Percentiles rank a stretch among this genome's conserved stretches.
Conservation (phyloP, 2,113 vertebrate genomes). For the Macaca fascicularis region DNA sequence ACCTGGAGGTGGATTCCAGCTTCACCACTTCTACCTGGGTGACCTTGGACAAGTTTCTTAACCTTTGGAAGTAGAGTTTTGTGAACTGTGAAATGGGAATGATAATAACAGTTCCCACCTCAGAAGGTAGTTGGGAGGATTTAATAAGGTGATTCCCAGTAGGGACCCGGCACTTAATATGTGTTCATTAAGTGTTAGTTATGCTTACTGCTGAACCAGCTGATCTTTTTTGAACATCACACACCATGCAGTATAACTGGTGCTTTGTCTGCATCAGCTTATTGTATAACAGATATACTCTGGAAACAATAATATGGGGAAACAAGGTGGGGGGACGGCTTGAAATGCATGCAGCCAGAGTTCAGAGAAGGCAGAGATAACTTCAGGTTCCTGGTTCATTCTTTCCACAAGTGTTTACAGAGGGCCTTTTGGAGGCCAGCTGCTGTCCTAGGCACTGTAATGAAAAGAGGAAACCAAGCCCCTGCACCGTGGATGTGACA, state of each 20-base stretch:
- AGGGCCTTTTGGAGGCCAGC: not conserved
- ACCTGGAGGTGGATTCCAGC: not conserved
- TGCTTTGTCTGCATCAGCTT: not conserved
- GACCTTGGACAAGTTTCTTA: not conserved
- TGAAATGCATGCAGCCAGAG: no score
- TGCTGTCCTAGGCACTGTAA: no score
- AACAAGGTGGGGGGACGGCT: not conserved
- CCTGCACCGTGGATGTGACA: not conserved
- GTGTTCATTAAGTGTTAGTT: not conserved
- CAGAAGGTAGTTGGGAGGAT: not conserved
- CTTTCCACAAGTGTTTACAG: not conserved
- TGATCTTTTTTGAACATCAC: not conserved
- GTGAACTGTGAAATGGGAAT: not conserved
- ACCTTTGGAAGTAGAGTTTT: not conserved
- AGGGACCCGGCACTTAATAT: not conserved
- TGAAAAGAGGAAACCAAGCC: not conserved
- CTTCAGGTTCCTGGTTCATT: not conserved
- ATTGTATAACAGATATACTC: not conserved
- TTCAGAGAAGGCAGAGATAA: not conserved
- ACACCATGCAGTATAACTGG: not conserved
- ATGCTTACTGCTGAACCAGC: not conserved
- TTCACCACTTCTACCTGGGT: not conserved
- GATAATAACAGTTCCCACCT: not conserved
- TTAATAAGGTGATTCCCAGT: not conserved
- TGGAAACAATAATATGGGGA: not conserved